Evolutionary conservation across 2,113 vertebrate genomes (phyloP).

Genomic region (Oryzias celebensis): DNA sequence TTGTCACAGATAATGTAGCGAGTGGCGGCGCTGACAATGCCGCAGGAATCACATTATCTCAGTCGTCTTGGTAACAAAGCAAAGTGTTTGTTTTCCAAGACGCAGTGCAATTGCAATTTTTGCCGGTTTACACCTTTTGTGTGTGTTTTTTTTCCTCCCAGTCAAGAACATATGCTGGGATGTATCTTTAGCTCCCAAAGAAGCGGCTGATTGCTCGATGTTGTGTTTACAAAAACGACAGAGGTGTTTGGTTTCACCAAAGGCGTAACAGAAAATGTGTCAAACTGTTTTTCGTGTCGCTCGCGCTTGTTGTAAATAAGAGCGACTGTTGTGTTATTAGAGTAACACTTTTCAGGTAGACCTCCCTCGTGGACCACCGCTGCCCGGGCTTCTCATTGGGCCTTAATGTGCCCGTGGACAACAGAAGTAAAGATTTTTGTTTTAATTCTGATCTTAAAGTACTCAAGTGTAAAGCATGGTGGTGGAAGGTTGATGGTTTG

Average conservation of each 20-base stretch:
- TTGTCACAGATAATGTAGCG: conserved; percentile 70
- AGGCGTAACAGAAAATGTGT: conserved; percentile 77
- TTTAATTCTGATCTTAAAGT: no score
- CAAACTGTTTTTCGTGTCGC: conserved; percentile 63
- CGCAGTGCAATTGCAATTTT: conserved; percentile 78
- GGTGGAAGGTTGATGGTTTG: no score
- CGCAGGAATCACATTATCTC: conserved; percentile 78
- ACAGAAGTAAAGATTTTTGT: no score
- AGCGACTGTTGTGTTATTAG: conserved; percentile 74
- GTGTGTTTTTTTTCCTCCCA: conserved; percentile 34
- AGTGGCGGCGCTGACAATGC: conserved; percentile 69
- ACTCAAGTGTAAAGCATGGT: no score
- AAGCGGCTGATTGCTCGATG: conserved; percentile 75
- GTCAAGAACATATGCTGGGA: conserved; percentile 80
- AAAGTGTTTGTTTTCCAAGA: conserved; percentile 83
- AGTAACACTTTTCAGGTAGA: conserved; percentile 72
- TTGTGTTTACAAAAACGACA: conserved; percentile 79
- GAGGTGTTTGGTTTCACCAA: conserved; percentile 76
- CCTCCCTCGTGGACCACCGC: conserved; percentile 52
- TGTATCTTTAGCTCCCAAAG: conserved; percentile 76
- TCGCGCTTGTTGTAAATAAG: conserved; percentile 66
- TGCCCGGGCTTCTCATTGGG: no score
- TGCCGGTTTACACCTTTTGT: conserved; percentile 80
- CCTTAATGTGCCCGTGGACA: no score
- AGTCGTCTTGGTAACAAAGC: conserved; percentile 84